Conservation (phyloP, 2,113 vertebrate genomes). For the Cynoglossus semilaevis region DNA sequence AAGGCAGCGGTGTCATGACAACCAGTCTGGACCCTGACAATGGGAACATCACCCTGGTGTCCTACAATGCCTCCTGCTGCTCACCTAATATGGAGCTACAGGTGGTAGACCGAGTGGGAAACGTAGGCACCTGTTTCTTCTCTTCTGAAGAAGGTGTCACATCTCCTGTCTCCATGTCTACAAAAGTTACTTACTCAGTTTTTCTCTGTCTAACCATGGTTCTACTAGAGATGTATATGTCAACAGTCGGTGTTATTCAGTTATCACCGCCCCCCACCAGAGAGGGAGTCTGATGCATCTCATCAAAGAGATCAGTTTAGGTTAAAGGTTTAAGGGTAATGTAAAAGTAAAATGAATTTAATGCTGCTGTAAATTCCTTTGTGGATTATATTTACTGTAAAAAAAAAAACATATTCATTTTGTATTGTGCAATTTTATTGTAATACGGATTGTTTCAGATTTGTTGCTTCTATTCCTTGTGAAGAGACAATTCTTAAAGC, state of each 20-base stretch:
- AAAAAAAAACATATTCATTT: too few species aligned
- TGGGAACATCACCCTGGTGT: conserved; percentile 37
- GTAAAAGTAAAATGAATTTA: too few species aligned
- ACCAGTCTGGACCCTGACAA: conserved; percentile 17
- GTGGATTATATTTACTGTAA: too few species aligned
- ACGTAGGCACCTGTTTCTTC: conserved; percentile 52
- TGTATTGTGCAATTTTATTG: too few species aligned
- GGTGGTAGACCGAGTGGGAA: conserved; percentile 66
- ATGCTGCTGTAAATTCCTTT: too few species aligned
- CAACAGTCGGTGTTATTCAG: too few species aligned
- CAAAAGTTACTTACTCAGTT: neutral
- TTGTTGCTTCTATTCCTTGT: neutral
- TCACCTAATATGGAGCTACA: conserved; percentile 47
- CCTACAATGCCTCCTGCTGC: conserved; percentile 63
- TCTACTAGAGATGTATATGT: neutral
- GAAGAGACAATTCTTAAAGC: neutral
- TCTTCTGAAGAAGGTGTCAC: conserved; percentile 49
- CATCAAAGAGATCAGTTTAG: too few species aligned
- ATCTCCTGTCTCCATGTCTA: conserved; percentile 5
- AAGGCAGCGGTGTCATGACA: conserved; percentile 59
- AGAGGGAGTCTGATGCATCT: too few species aligned
- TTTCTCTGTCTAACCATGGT: conserved; percentile 10
- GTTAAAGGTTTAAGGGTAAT: too few species aligned
- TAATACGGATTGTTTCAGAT: too few species aligned
- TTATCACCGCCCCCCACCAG: too few species aligned